Conservation (phyloP, 2,113 vertebrate genomes). For the Camelus bactrianus region DNA sequence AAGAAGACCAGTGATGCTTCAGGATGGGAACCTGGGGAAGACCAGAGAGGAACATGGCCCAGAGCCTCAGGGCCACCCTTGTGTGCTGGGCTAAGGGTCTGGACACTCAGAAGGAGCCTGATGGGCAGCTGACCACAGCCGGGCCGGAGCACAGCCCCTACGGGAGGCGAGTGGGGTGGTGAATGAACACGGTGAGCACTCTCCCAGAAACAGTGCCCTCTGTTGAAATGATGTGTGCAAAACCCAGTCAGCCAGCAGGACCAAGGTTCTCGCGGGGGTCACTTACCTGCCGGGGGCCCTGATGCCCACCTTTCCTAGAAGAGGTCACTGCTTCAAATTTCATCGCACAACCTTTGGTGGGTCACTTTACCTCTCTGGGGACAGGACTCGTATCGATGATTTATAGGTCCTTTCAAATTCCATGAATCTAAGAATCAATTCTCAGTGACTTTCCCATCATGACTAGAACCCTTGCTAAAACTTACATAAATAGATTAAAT, state of each 20-base stretch:
- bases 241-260: not conserved
- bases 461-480: not conserved
- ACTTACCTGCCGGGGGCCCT: not conserved
- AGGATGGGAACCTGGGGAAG: not conserved
- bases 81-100: fast-evolving
- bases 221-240: fast-evolving
- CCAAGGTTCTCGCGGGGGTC: not conserved
- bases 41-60: not conserved
- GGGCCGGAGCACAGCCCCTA: not conserved
- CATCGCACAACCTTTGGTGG: constrained; percentile 43
- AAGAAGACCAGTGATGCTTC: not conserved
- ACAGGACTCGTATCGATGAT: constrained; percentile 1
- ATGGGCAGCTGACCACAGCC: fast-evolving
- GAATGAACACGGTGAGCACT: fast-evolving
- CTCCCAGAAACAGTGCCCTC: fast-evolving
- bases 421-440: constrained; percentile 34
- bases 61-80: not conserved
- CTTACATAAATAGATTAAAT: constrained; percentile 67
- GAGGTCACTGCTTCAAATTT: not conserved
- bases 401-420: constrained; percentile 52
- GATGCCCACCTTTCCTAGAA: not conserved
- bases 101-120: fast-evolving
- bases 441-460: constrained; percentile 40
- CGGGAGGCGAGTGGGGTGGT: not conserved
- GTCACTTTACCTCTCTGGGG: constrained; percentile 40